Conservation (phyloP, 2,888 invertebrate species). For the Exephanes ischioxanthus region DNA sequence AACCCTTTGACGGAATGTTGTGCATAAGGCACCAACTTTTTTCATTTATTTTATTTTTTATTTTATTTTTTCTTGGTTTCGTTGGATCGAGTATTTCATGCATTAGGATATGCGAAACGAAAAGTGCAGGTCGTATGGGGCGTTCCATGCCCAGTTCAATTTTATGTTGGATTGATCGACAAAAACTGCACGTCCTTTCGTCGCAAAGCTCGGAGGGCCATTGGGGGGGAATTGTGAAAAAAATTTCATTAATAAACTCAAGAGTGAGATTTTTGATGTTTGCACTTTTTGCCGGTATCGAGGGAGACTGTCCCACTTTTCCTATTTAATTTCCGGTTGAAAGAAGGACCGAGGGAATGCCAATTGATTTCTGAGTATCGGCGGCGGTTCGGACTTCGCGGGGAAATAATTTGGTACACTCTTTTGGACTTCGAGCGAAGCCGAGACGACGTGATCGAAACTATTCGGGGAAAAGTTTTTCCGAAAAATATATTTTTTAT, state of each 20-base stretch:
- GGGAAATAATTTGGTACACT: too few relatives aligned
- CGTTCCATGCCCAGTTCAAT: not conserved
- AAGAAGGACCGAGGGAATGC: too few relatives aligned
- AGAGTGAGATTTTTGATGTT: too few relatives aligned
- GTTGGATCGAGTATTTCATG: not conserved
- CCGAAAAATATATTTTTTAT: too few relatives aligned
- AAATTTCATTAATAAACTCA: not conserved
- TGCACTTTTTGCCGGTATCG: too few relatives aligned
- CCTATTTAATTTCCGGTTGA: too few relatives aligned
- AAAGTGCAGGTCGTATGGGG: not conserved
- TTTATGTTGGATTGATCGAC: not conserved
- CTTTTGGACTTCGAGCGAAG: too few relatives aligned
- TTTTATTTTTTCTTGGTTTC: not conserved
- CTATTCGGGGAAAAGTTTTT: too few relatives aligned
- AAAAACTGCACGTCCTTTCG: not conserved
- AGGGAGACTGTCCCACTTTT: too few relatives aligned
- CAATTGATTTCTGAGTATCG: too few relatives aligned
- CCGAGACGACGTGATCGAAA: too few relatives aligned
- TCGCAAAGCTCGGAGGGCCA: not conserved
- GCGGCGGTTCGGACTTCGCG: too few relatives aligned
- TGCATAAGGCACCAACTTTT: constrained; percentile 38
- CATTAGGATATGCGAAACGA: not conserved
- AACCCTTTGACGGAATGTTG: constrained; percentile 61
- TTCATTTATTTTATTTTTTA: constrained; percentile 4
- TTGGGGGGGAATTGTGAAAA: not conserved